Base-by-base conservation (phyloP, 2,888 invertebrate species). In the Pilophorus perplexus region DNA sequence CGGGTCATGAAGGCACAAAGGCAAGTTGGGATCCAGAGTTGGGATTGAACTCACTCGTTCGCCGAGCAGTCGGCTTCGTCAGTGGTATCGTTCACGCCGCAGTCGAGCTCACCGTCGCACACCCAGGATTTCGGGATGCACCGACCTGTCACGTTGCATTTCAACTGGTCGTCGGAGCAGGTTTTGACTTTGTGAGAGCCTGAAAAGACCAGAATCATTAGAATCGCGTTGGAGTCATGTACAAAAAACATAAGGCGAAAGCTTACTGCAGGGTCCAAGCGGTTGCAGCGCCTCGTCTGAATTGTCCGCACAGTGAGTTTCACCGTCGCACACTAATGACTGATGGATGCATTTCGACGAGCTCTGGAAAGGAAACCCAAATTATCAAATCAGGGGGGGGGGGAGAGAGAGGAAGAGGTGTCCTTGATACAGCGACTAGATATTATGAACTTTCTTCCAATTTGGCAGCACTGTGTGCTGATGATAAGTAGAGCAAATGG, bases 271-370 rank as follows among this genome's bases (percentile, higher is more conserved):
- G 10, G 62, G 62, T 33, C 62, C 62, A 18, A 12, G n/a, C 18
- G 52, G 64, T 73, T 78, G 77, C 62, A 82, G 80, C 73, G 86
- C 84, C 77, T 89, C 89, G 77, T 89, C 89, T 57, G 86, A 86
- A 64, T 75, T 75, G 78, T 89, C 85, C 3, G 28, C 16, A 18
- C 62, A 62, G 8, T 90, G 89, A 38, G 80, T 78, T 75, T 88
- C 87, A 54, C 86, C 86, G 78, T 90, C 90, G 79, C 90, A 90
- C 71, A 85, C 80, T 87, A 88, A 89, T 73, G 84, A 84, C 68
- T 79, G 80, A 71, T 89, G 86, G 74, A 91, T 83, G 79, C 90
- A 91, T 76, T 84, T 85, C 66, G 78, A 73, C 6, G 79, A 79
- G 23, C 33, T 25, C 72, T 82, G 80, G 16, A 57, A 57, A 20